Evolutionary conservation across 2,113 vertebrate genomes (phyloP), one percentile per base, ranked within the genome.

Genomic region (Ranitomeya variabilis): DNA sequence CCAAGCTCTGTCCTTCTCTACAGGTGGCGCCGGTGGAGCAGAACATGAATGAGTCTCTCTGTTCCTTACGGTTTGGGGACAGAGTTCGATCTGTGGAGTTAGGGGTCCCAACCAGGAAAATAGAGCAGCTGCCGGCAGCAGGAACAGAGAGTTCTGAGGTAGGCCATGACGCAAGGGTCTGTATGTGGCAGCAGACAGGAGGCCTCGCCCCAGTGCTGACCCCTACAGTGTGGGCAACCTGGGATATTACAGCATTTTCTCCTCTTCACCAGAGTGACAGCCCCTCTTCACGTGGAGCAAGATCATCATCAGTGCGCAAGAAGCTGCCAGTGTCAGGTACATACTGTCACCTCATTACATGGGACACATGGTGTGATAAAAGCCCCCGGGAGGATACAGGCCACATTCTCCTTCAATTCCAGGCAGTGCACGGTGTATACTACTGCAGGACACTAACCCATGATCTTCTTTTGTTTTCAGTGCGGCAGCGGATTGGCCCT

Each of bases 41-140:
- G 57, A 83, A 88, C 13, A 18, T 77, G 1, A 88, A 19, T 2
- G 87, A 88, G 57, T 77, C 87, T 7, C 69, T 88, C 16, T 88
- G 87, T 21, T 88, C 87, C 0, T 57, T 88, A 11, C 31, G 80
- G n/a, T 83, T 88, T 37, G 87, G 80, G 6, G 87, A 88, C n/a
- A 60, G 87, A 18, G 69, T 88, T 3, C 87, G 71, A 6, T 23
- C 87, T 2, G 87, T 88, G 69, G 87, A 88, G n/a, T 16, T 88
- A 59, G 87, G 87, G 62, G 71, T 60, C 8, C 87, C 87, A 12
- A 37, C 57, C 67, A 74, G 71, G 15, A 88, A 54, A 77, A 67
- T 84, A n/a, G 87, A 88, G 59, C 86, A 82, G 9, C 54, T 7
- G 11, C 67, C 31, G 7, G 1, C 54, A 4, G 3, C 10, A 2